Conservation (phyloP, 1,140 invertebrate species). For the Chironomus striatipennis region DNA sequence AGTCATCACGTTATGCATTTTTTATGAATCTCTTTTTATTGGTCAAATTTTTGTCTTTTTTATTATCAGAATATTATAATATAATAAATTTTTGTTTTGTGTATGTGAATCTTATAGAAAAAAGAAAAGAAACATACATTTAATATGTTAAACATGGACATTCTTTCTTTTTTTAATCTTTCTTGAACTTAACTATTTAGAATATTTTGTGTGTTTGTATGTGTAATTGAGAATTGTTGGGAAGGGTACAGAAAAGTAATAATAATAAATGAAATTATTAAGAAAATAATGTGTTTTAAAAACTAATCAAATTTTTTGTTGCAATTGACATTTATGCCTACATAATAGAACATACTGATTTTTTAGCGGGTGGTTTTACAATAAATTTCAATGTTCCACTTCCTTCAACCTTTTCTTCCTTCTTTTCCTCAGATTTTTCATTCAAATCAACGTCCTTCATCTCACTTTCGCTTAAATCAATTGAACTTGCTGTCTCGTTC, state of each 20-base stretch:
- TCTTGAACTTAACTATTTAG: no score
- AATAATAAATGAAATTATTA: not conserved
- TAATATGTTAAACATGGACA: no score
- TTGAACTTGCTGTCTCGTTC: not conserved
- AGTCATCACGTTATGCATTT: no score
- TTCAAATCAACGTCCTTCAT: constrained; percentile 16
- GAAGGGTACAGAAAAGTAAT: not conserved
- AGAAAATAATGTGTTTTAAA: not conserved
- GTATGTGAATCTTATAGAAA: no score
- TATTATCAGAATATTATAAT: no score
- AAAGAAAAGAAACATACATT: no score
- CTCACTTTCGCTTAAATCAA: not conserved
- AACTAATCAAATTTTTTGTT: not conserved
- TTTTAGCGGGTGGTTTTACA: not conserved
- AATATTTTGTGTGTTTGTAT: no score
- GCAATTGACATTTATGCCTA: not conserved
- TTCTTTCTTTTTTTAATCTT: no score
- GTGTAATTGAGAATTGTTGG: no score
- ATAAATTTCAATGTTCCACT: not conserved
- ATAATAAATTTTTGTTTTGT: no score
- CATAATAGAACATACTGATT: not conserved
- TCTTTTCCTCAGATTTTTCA: not conserved
- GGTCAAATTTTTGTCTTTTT: no score
- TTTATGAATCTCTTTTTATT: no score
- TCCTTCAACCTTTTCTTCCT: not conserved